These are phyloP conservation scores for Laspeyria flexula DNA, from an alignment of 2,888 invertebrate genomes.

Conservation along the genomic window DNA sequence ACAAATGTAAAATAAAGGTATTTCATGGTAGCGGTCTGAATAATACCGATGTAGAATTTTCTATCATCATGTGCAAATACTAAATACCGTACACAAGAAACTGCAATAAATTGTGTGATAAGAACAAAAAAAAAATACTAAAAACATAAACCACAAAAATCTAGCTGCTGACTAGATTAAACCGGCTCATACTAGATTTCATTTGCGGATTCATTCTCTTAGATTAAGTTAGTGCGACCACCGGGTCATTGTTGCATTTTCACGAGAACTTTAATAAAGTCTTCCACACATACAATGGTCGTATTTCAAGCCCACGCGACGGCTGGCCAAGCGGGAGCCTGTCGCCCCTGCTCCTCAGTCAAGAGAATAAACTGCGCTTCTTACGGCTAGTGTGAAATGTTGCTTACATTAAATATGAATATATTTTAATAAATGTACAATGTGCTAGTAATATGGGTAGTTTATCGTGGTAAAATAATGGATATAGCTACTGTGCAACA, in stretches of 20 bases:
- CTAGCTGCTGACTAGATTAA: slow-evolving; percentile 57
- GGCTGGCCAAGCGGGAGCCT: slow-evolving; percentile 40
- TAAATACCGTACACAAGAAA: too few relatives aligned
- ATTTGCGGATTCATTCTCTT: slow-evolving; percentile 74
- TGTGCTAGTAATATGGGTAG: slow-evolving; percentile 38
- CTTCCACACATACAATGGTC: slow-evolving; percentile 56
- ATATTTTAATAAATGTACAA: slow-evolving; percentile 46
- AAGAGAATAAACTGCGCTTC: slow-evolving; percentile 67
- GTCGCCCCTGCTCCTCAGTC: slow-evolving; percentile 53
- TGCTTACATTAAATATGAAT: slow-evolving; percentile 52
- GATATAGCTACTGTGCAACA: slow-evolving; percentile 9
- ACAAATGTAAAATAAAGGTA: too few relatives aligned
- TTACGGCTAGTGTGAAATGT: slow-evolving; percentile 61
- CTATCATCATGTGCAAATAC: too few relatives aligned
- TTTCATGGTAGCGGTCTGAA: too few relatives aligned
- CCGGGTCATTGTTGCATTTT: slow-evolving; percentile 71
- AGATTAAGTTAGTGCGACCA: slow-evolving; percentile 72
- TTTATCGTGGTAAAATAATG: slow-evolving; percentile 34
- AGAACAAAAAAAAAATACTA: slow-evolving; percentile 10
- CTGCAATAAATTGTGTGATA: background rate
- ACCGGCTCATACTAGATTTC: slow-evolving; percentile 64
- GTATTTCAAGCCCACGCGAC: slow-evolving; percentile 66
- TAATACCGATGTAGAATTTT: too few relatives aligned
- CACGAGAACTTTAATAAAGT: slow-evolving; percentile 78
- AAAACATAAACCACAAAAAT: slow-evolving; percentile 35